Conservation (phyloP, 2,888 invertebrate species). For the Agrilus mali region DNA sequence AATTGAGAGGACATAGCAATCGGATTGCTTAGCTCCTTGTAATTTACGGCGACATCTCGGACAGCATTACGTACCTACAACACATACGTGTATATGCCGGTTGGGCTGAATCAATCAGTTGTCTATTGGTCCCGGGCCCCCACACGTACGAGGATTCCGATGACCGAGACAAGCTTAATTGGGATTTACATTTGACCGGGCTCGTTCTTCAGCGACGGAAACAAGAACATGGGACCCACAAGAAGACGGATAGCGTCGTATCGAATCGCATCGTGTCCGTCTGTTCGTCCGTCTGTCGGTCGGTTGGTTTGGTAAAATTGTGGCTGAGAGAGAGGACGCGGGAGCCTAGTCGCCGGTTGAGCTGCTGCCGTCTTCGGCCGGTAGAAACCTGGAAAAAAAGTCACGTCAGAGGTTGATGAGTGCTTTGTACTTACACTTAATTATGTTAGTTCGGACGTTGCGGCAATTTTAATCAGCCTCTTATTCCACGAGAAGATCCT, state of each 20-base stretch:
- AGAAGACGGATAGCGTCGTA: slow-evolving; percentile 17
- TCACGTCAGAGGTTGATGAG: slow-evolving; percentile 11
- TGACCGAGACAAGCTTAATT: slow-evolving; percentile 31
- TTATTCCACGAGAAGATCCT: no score
- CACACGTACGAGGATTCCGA: slow-evolving; percentile 26
- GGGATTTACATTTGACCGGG: slow-evolving; percentile 32
- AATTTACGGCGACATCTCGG: slow-evolving; percentile 26
- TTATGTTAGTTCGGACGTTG: slow-evolving; percentile 5
- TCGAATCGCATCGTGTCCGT: slow-evolving; percentile 1
- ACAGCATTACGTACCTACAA: slow-evolving; percentile 12
- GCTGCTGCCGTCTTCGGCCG: no score
- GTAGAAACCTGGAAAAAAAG: slow-evolving; percentile 4
- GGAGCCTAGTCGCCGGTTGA: no score
- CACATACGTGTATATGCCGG: slow-evolving; percentile 17
- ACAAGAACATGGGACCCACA: slow-evolving; percentile 11
- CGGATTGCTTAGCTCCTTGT: slow-evolving; percentile 15
- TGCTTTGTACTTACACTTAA: slow-evolving; percentile 10
- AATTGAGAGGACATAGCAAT: not conserved
- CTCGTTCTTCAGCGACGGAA: slow-evolving; percentile 23
- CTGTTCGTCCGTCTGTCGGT: no score
- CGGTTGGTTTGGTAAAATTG: no score
- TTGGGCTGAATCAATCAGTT: slow-evolving; percentile 34
- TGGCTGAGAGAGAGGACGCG: no score
- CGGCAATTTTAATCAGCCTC: no score
- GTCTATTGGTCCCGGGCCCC: slow-evolving; percentile 26